Evolutionary conservation across 1,140 invertebrate species (phyloP).

Genomic region (Leguminivora glycinivorella): DNA sequence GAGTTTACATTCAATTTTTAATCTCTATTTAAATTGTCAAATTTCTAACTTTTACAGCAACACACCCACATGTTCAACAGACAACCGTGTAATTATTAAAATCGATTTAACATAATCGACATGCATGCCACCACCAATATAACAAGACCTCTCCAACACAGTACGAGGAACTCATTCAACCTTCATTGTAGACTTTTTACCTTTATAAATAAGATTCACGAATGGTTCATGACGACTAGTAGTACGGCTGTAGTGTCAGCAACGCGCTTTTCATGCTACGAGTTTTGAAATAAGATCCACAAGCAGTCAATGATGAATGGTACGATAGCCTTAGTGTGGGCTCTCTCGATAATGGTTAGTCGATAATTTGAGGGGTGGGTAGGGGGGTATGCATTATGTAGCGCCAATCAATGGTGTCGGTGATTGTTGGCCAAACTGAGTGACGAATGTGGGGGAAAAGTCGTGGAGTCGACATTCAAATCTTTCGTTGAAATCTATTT

Average conservation of each 20-base stretch:
- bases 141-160: conserved; percentile 32
- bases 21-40: too few species aligned
- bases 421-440: conserved; percentile 48
- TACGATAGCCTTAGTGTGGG: conserved; percentile 7
- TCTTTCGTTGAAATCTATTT: background rate
- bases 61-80: conserved; percentile 32
- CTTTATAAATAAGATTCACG: too few species aligned
- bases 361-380: conserved; percentile 46
- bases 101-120: conserved; percentile 56
- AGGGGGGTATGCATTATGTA: conserved; percentile 69
- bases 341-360: conserved; percentile 36
- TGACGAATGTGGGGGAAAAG: conserved; percentile 37
- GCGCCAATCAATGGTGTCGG: conserved; percentile 69
- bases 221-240: too few species aligned
- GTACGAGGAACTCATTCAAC: background rate
- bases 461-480: conserved; percentile 33
- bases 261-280: too few species aligned
- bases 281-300: background rate
- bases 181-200: background rate
- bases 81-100: conserved; percentile 53
- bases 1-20: too few species aligned
- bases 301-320: background rate
- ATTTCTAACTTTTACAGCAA: conserved; percentile 23
- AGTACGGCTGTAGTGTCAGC: background rate
- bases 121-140: conserved; percentile 42